phyloP scores from a whole-genome alignment of 2,113 vertebrate species.

The Prinia subflava region DNA sequence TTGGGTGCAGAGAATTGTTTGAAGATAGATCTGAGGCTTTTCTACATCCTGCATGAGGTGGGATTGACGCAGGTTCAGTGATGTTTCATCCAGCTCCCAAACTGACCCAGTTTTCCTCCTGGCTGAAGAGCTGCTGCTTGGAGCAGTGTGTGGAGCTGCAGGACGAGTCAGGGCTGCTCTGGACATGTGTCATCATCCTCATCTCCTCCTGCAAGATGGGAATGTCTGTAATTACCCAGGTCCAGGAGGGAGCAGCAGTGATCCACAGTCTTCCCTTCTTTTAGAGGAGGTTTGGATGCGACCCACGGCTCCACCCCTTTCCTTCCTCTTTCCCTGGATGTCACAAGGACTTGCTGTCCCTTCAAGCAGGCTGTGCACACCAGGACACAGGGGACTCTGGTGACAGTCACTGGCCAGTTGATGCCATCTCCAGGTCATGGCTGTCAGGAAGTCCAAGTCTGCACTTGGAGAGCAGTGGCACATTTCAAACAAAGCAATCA shows the following conservation, averaged over 20 bases:
- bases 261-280: not conserved
- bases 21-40: not conserved
- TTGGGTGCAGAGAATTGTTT: not conserved
- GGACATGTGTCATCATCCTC: not conserved
- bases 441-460: not conserved
- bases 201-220: rapidly evolving
- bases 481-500: not conserved
- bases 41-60: not conserved
- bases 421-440: not conserved
- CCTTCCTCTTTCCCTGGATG: not conserved
- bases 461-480: not conserved
- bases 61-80: not conserved
- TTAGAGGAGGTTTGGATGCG: not conserved
- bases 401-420: not conserved
- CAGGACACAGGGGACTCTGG: not conserved
- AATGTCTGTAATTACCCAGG: not conserved
- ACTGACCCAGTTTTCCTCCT: not conserved
- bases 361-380: not conserved
- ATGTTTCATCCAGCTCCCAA: not conserved
- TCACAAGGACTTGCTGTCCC: not conserved
- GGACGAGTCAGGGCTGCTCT: not conserved
- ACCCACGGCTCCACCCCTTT: not conserved
- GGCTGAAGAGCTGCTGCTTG: not conserved
- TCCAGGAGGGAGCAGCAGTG: not conserved
- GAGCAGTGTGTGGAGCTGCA: not conserved